phyloP scores from a whole-genome alignment of 2,888 invertebrate species.

The Pammene fasciana region DNA sequence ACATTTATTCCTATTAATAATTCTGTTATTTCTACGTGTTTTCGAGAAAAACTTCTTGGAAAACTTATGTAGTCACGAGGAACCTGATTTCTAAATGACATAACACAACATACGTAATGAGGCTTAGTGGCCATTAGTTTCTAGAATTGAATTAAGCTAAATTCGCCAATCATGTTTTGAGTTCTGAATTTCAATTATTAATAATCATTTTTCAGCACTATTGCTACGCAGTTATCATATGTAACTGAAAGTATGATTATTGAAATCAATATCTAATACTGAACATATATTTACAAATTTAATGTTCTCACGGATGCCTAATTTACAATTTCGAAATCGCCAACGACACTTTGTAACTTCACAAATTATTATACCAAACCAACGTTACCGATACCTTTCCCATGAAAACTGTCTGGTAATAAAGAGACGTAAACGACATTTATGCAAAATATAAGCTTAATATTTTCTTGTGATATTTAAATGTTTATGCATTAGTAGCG shows the following conservation, averaged over 20 bases:
- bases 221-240: too few relatives aligned
- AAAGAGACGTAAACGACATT: conserved; percentile 4
- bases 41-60: conserved; percentile 22
- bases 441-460: neutral
- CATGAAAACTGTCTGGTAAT: neutral
- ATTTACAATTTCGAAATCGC: conserved; percentile 9
- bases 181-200: too few relatives aligned
- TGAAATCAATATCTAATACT: too few relatives aligned
- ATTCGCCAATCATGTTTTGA: neutral
- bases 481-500: neutral
- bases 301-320: conserved; percentile 4
- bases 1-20: neutral
- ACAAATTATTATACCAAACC: conserved; percentile 11
- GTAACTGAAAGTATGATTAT: too few relatives aligned
- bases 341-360: conserved; percentile 13
- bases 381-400: conserved; percentile 24
- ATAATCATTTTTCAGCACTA: too few relatives aligned
- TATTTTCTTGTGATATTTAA: neutral
- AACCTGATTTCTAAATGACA: conserved; percentile 28
- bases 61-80: conserved; percentile 17
- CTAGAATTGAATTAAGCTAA: neutral
- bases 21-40: neutral
- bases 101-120: conserved; percentile 19
- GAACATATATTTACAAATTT: too few relatives aligned
- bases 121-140: neutral